Percentiles rank a stretch among this genome's conserved stretches.
phyloP scores from a whole-genome alignment of 2,888 invertebrate species.

The Therioaphis trifolii region DNA sequence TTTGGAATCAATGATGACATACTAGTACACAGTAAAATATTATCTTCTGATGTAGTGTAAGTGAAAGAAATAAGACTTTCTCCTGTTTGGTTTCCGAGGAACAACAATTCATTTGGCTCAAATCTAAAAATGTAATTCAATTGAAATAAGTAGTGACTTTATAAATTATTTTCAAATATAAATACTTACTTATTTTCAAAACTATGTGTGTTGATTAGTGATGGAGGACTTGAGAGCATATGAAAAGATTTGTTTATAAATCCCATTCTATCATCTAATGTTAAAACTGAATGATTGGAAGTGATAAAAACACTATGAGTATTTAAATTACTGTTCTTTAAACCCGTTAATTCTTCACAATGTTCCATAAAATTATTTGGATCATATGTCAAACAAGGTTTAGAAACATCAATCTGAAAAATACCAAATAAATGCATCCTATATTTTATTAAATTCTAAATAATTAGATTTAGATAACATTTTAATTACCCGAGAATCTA shows the following conservation, averaged over 20 bases:
- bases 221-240: slow-evolving; percentile 63
- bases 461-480: not conserved
- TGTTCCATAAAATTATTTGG: slow-evolving; percentile 25
- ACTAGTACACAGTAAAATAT: slow-evolving; percentile 11
- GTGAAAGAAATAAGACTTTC: slow-evolving; percentile 28
- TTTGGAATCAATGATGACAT: slow-evolving; percentile 52
- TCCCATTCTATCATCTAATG: slow-evolving; percentile 62
- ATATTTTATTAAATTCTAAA: not conserved
- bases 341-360: slow-evolving; percentile 51
- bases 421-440: not conserved
- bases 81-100: slow-evolving; percentile 45
- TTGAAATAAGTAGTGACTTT: too few species aligned
- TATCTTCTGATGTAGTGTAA: slow-evolving; percentile 29
- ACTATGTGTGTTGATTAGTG: slow-evolving; percentile 41
- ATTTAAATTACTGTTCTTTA: slow-evolving; percentile 48
- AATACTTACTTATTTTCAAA: slow-evolving; percentile 51
- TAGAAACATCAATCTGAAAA: slow-evolving; percentile 58
- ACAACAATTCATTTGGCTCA: slow-evolving; percentile 34
- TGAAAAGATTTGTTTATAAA: slow-evolving; percentile 62
- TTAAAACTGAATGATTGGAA: slow-evolving; percentile 62
- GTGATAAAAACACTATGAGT: slow-evolving; percentile 53
- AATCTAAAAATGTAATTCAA: slow-evolving; percentile 34
- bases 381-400: slow-evolving; percentile 45
- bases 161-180: not conserved
- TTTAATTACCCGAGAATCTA: slow-evolving; percentile 47